A percentile compares a stretch with the other conserved stretches of the same genome.
Conservation (phyloP, 64 coral and sea anemone species). For the Pocillopora verrucosa region DNA sequence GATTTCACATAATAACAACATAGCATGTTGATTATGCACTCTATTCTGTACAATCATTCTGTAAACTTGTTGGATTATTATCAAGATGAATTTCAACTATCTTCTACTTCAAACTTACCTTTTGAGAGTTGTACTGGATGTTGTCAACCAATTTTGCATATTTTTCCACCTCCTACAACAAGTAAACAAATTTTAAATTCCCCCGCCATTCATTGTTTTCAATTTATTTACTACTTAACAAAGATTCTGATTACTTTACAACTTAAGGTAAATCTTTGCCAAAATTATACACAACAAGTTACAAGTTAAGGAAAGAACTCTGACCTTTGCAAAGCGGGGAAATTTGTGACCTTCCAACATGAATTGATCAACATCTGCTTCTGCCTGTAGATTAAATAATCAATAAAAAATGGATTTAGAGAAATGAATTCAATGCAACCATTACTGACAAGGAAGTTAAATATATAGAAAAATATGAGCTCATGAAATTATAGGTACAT, state of each 20-base stretch:
- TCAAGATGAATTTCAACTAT: background rate
- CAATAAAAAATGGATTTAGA: background rate
- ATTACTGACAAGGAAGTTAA: background rate
- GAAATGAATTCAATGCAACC: background rate
- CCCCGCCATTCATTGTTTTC: too few species aligned
- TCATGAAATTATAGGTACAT: too few species aligned
- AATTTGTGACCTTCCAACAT: constrained; percentile 98
- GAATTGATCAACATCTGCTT: constrained; percentile 89
- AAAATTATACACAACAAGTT: background rate
- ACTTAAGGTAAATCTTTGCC: background rate
- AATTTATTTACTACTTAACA: background rate
- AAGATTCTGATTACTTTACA: background rate
- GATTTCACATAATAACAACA: background rate
- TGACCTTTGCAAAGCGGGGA: constrained; percentile 91
- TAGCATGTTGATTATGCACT: background rate
- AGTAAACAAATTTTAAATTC: background rate
- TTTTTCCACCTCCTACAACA: constrained; percentile 88
- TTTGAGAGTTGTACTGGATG: constrained; percentile 95
- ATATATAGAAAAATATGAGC: background rate
- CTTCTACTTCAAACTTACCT: constrained; percentile 32
- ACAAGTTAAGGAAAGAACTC: background rate
- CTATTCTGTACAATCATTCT: background rate
- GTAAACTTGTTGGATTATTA: background rate
- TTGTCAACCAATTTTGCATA: constrained; percentile 91
- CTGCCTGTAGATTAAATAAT: constrained; percentile 66